phyloP scores from a whole-genome alignment of 1,140 invertebrate genomes.

The Geopemphigus sp. region DNA sequence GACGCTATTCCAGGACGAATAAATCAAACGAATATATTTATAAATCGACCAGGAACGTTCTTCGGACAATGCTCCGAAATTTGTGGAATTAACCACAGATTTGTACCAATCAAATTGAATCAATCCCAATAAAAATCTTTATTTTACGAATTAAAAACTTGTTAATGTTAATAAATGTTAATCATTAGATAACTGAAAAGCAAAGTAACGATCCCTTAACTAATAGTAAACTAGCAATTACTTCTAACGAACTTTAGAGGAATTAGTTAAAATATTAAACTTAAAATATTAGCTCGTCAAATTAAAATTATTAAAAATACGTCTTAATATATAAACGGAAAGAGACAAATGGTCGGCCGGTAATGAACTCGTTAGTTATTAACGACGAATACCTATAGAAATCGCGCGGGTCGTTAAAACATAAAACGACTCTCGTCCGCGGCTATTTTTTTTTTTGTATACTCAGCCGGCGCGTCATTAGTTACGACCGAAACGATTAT shows the following conservation, averaged over 20 bases:
- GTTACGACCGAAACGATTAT: too few relatives aligned
- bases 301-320: not conserved
- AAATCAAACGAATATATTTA: not conserved
- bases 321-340: too few relatives aligned
- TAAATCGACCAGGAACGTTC: not conserved
- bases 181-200: slow-evolving; percentile 1
- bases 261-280: not conserved
- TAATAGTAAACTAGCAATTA: slow-evolving; percentile 50
- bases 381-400: too few relatives aligned
- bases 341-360: too few relatives aligned
- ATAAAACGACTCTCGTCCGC: too few relatives aligned
- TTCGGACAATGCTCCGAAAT: slow-evolving; percentile 65
- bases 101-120: not conserved
- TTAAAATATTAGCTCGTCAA: not conserved
- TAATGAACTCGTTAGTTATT: too few relatives aligned
- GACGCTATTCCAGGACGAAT: not conserved
- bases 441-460: too few relatives aligned
- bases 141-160: slow-evolving; percentile 66
- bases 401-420: too few relatives aligned
- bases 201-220: not conserved
- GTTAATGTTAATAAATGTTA: too few relatives aligned
- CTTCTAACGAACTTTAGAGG: not conserved
- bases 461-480: too few relatives aligned
- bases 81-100: slow-evolving; percentile 77
- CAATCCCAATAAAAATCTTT: not conserved